Conservation (phyloP, 2,113 vertebrate species). For the Falco punctatus region DNA sequence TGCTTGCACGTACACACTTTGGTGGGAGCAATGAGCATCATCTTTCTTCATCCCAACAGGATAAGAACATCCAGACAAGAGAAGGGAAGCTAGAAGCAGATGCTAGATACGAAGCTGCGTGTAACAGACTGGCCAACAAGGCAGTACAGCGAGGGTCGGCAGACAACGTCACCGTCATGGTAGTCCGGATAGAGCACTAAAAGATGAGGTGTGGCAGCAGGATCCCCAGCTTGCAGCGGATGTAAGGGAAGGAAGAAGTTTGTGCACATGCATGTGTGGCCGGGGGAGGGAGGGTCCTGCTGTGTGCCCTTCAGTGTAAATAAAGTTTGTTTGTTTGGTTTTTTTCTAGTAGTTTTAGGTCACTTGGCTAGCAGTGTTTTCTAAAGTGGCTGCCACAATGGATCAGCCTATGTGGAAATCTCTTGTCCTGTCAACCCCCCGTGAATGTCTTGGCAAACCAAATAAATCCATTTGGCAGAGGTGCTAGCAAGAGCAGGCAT, state of each 20-base stretch:
- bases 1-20: accelerated
- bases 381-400: not conserved
- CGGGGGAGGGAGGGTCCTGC: not conserved
- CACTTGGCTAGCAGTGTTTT: not conserved
- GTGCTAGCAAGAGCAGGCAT: not conserved
- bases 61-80: conserved; percentile 75
- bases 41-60: conserved; percentile 65
- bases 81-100: conserved; percentile 77
- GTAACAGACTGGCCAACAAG: conserved; percentile 89
- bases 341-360: conserved; percentile 50
- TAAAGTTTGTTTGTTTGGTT: conserved; percentile 57
- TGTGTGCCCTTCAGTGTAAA: conserved; percentile 72
- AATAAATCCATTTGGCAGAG: not conserved
- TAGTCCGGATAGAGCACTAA: conserved; percentile 86
- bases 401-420: not conserved
- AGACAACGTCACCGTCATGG: conserved; percentile 93
- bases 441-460: not conserved
- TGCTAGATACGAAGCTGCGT: conserved; percentile 80
- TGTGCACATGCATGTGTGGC: not conserved
- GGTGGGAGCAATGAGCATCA: accelerated
- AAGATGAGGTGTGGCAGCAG: not conserved
- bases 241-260: not conserved
- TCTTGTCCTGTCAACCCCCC: not conserved
- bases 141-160: conserved; percentile 92
- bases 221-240: not conserved